A percentile compares a stretch with the other conserved stretches of the same genome.
phyloP scores from a whole-genome alignment of 2,113 vertebrate species.

The Limanda limanda region DNA sequence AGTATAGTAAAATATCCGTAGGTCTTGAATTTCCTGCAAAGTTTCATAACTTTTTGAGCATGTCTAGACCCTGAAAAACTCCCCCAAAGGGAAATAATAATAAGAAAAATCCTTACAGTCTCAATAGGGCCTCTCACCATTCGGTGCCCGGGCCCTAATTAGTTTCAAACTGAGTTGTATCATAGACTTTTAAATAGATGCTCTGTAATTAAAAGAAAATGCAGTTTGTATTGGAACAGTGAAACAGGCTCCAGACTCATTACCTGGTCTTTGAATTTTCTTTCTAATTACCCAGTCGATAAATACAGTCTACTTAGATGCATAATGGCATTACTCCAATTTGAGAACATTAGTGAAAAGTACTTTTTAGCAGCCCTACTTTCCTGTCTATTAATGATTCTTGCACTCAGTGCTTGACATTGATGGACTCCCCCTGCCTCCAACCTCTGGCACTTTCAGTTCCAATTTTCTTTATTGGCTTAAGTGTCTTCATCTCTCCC shows the following conservation, averaged over 20 bases:
- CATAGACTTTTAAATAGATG: constrained; percentile 31
- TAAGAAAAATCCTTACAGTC: no score
- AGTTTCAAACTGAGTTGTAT: constrained; percentile 26
- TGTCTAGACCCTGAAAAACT: no score
- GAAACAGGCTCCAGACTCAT: constrained; percentile 44
- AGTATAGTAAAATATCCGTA: no score
- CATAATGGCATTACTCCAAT: constrained; percentile 52
- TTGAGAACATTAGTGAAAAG: constrained; percentile 56
- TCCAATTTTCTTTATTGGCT: constrained; percentile 36
- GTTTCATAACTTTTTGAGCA: no score
- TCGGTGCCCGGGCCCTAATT: no score
- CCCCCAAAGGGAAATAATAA: no score
- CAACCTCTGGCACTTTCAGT: constrained; percentile 39
- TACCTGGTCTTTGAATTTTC: constrained; percentile 49
- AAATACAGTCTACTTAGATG: constrained; percentile 54
- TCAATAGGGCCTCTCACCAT: no score
- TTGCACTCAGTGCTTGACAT: constrained; percentile 61
- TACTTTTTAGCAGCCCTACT: constrained; percentile 55
- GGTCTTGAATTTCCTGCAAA: no score
- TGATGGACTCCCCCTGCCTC: constrained; percentile 58
- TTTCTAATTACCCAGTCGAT: constrained; percentile 40
- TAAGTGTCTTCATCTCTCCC: constrained; percentile 1
- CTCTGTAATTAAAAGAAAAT: constrained; percentile 9
- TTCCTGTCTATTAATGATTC: constrained; percentile 62
- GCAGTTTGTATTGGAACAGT: constrained; percentile 23